Evolutionary conservation across 2,888 invertebrate species (phyloP), one percentile per base, ranked within the genome.

Genomic region (Brachynemurus nebulosus): DNA sequence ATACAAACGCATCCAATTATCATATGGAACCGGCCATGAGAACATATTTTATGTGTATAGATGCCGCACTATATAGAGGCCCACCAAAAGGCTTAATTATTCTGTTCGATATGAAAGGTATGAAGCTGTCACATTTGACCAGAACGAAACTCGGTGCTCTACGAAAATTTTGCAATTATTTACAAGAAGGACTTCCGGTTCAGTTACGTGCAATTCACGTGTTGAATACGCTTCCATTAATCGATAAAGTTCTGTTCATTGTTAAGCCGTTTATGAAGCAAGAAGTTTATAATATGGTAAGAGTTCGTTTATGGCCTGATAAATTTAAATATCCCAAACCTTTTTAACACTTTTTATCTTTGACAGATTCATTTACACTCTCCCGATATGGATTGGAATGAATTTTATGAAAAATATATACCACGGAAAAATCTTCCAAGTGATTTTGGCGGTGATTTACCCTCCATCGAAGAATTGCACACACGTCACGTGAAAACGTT

Each of bases 101-200:
- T 55, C 64, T 82, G 1, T 76, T 81, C 50, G 80, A 82, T 57
- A 78, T 80, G 73, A 63, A 64, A 30, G 78, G 78, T 0, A 77
- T 78, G 1, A 68, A 67, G 47, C 59, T 77, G 17, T 68, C 21
- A 52, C 59, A 59, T 47, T 42, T 59, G 16, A 58, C 59, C 1
- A 50, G 52, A 23, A 36, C 56, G 1, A 51, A 49, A 36, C 3
- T 55, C 2, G 47, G 53, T 5, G 47, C 72, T 0, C 59, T 81
- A 1, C 70, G 73, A 33, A 72, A 74, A 55, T 77, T 79, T 59
- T 76, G 80, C 63, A 67, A 69, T 47, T 82, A 77, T 58, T 59
- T 81, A 3, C 40, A 83, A 58, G 80, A 82, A 53, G 80, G 73
- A 12, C 59, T 78, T 59, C 80, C 81, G 1, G 70, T 78, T 2